phyloP scores from a whole-genome alignment of 2,797 vertebrate species.

The Megaceryle alcyon region DNA sequence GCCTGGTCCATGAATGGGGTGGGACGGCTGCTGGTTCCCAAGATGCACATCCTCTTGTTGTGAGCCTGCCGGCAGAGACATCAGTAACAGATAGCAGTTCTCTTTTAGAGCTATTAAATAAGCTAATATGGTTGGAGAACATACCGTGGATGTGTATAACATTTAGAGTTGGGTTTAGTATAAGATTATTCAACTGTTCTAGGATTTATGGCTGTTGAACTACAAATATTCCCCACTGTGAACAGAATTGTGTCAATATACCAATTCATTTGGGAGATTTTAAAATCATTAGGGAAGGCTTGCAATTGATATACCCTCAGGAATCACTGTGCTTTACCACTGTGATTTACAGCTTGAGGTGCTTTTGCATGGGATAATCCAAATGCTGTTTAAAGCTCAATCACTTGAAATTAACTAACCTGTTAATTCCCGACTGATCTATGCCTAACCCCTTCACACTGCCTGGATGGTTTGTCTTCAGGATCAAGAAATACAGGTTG shows the following conservation, averaged over 20 bases:
- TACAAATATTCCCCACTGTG: constrained; percentile 71
- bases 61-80: not conserved
- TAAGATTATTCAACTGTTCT: constrained; percentile 48
- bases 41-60: not conserved
- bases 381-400: constrained; percentile 66
- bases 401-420: constrained; percentile 74
- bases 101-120: constrained; percentile 47
- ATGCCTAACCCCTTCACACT: constrained; percentile 28
- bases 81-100: not conserved
- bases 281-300: constrained; percentile 76
- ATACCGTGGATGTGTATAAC: not conserved
- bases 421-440: constrained; percentile 58
- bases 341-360: constrained; percentile 71
- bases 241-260: constrained; percentile 72
- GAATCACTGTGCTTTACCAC: constrained; percentile 60
- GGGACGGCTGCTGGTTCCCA: not conserved
- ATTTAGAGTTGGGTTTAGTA: constrained; percentile 34
- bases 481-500: constrained; percentile 29
- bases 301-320: constrained; percentile 50
- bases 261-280: constrained; percentile 74
- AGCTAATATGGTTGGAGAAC: constrained; percentile 19
- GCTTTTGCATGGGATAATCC: constrained; percentile 71
- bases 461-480: not conserved
- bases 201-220: constrained; percentile 55
- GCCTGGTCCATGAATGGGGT: not conserved